Percentiles rank a stretch among this genome's conserved stretches.
phyloP scores from a whole-genome alignment of 2,113 vertebrate genomes.

The Pedionomus torquatus region DNA sequence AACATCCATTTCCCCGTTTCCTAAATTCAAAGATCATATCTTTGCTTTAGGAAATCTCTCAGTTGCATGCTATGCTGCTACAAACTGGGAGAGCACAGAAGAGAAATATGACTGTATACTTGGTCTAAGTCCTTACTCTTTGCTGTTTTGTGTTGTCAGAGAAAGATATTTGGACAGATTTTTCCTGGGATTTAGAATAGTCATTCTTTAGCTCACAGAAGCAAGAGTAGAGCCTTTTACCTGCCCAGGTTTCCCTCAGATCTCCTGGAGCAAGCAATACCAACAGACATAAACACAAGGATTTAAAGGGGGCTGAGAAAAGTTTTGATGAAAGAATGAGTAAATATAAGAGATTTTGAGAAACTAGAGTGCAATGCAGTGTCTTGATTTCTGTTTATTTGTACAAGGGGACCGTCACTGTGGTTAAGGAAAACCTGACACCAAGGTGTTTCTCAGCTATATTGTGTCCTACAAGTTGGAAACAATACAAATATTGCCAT shows the following conservation, averaged over 20 bases:
- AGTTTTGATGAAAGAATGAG: background rate
- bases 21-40: background rate
- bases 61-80: background rate
- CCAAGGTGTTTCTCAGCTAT: background rate
- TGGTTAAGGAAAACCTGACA: background rate
- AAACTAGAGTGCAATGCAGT: background rate
- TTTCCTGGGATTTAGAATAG: background rate
- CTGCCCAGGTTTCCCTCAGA: background rate
- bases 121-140: background rate
- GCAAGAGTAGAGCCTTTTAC: background rate
- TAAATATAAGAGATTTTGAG: background rate
- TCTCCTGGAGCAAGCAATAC: background rate
- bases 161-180: background rate
- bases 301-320: background rate
- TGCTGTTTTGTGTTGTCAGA: background rate
- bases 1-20: background rate
- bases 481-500: background rate
- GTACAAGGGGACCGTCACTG: background rate
- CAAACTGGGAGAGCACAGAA: background rate
- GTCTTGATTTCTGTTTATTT: background rate
- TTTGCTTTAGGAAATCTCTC: background rate
- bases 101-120: background rate
- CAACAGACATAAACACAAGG: background rate
- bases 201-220: background rate
- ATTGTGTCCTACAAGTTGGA: background rate